phyloP scores from a whole-genome alignment of 2,888 invertebrate genomes.

The Trichogramma evanescens region DNA sequence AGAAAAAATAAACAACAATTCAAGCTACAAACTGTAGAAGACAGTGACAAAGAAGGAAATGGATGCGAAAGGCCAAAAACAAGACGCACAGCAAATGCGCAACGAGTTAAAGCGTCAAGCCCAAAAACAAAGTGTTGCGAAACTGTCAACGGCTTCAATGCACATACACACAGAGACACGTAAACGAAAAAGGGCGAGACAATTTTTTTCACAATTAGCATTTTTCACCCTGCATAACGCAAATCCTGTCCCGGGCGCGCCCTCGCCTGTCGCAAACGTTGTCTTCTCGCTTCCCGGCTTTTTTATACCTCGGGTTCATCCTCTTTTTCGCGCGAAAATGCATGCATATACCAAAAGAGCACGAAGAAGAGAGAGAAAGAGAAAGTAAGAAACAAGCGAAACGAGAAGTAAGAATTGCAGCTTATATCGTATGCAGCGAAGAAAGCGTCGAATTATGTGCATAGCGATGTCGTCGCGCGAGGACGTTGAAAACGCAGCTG shows the following conservation, averaged over 20 bases:
- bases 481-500: too few species aligned
- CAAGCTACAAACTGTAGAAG: not conserved
- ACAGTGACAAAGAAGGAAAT: not conserved
- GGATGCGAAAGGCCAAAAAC: not conserved
- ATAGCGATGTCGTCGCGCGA: too few species aligned
- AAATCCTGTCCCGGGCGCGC: constrained; percentile 25
- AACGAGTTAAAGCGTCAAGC: not conserved
- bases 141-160: not conserved
- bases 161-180: too few species aligned
- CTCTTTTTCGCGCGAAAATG: too few species aligned
- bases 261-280: too few species aligned
- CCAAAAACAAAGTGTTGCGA: not conserved
- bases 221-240: constrained; percentile 18
- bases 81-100: too few species aligned
- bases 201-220: constrained; percentile 33
- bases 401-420: constrained; percentile 20
- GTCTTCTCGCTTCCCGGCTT: too few species aligned
- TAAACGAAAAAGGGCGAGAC: constrained; percentile 10
- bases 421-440: constrained; percentile 14
- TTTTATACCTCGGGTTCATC: too few species aligned
- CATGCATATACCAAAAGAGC: not conserved
- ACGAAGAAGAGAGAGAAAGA: not conserved
- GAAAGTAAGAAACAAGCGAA: constrained; percentile 6
- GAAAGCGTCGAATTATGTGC: too few species aligned
- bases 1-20: not conserved